phyloP scores from a whole-genome alignment of 2,888 invertebrate genomes.

The Tetragnatha montana region DNA sequence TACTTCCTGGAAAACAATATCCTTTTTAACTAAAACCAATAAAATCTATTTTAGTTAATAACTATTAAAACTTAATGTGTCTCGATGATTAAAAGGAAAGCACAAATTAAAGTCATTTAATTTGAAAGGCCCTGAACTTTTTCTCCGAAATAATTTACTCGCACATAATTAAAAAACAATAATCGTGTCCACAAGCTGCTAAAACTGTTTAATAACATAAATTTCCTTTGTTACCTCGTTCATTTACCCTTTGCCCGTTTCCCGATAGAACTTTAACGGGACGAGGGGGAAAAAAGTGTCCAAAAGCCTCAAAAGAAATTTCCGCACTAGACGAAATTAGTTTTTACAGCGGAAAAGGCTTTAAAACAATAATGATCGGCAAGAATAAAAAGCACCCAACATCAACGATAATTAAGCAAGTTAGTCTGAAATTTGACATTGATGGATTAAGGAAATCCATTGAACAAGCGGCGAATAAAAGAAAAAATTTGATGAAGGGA shows the following conservation, averaged over 20 bases:
- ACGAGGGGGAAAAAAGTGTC: background rate
- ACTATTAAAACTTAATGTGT: no score
- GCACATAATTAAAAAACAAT: background rate
- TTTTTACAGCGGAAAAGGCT: conserved; percentile 53
- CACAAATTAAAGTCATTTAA: no score
- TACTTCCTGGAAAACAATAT: no score
- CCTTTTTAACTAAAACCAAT: no score
- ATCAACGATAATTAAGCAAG: conserved; percentile 68
- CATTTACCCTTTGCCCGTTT: conserved; percentile 12
- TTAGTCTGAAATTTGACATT: conserved; percentile 65
- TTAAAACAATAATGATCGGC: conserved; percentile 55
- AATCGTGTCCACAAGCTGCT: background rate
- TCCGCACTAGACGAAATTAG: conserved; percentile 42
- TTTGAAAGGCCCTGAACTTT: no score
- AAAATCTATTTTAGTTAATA: no score
- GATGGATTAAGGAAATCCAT: conserved; percentile 60
- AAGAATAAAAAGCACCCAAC: conserved; percentile 26
- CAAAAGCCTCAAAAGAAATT: conserved; percentile 27
- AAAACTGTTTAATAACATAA: conserved; percentile 14
- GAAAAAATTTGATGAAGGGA: background rate
- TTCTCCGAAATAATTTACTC: no score
- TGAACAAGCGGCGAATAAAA: conserved; percentile 35
- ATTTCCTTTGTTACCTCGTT: conserved; percentile 11
- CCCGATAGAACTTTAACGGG: background rate
- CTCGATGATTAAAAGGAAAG: no score